A percentile compares a stretch with the other conserved stretches of the same genome.
Evolutionary conservation across 2,113 vertebrate species (phyloP).

Genomic region (Lepus europaeus): DNA sequence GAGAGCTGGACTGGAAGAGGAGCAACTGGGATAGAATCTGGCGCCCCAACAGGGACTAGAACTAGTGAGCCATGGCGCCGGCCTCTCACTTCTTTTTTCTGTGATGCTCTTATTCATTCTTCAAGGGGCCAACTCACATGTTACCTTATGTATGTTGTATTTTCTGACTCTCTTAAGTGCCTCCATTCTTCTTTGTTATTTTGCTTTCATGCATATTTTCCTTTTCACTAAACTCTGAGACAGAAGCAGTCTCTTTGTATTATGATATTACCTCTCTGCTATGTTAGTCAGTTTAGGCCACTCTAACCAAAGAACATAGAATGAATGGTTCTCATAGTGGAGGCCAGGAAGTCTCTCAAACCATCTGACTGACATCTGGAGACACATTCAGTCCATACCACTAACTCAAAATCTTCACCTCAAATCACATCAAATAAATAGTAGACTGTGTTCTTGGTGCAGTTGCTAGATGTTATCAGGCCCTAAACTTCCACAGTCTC

Average conservation of each 20-base stretch:
- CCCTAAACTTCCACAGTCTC: too few relatives aligned
- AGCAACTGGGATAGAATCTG: too few relatives aligned
- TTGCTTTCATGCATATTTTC: not conserved
- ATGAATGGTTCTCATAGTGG: not conserved
- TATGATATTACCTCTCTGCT: not conserved
- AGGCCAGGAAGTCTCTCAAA: not conserved
- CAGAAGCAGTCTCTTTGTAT: not conserved
- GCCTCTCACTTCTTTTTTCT: not conserved
- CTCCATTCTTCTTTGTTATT: not conserved
- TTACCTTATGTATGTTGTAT: not conserved
- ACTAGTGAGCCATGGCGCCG: too few relatives aligned
- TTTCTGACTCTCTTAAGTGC: not conserved
- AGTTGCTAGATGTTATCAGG: too few relatives aligned
- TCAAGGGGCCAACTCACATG: not conserved
- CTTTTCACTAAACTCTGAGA: constrained; percentile 29
- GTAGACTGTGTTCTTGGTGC: too few relatives aligned
- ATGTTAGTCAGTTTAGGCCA: not conserved
- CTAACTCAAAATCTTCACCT: too few relatives aligned
- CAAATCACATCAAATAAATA: too few relatives aligned
- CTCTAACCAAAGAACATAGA: not conserved
- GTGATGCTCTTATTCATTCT: not conserved
- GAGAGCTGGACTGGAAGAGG: too few relatives aligned
- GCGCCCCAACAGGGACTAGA: too few relatives aligned
- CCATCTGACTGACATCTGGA: not conserved
- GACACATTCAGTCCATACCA: too few relatives aligned